These are phyloP conservation scores for Oxycera nigricornis DNA, from an alignment of 2,888 invertebrate genomes.

Conservation along the genomic window DNA sequence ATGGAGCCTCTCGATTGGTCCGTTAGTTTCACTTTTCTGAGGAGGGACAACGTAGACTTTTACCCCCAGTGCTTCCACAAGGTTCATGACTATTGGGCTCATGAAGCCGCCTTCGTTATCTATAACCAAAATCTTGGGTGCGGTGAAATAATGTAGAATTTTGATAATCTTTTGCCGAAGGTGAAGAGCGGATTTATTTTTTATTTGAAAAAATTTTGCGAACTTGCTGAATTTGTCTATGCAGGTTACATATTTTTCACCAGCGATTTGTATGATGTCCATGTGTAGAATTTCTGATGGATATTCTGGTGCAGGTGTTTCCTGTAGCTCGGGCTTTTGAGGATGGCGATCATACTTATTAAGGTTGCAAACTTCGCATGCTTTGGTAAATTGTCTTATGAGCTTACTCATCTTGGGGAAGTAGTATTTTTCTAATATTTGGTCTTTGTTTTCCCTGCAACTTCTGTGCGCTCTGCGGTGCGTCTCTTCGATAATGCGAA, in stretches of 20 bases:
- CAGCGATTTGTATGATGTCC: background rate
- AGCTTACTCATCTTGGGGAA: background rate
- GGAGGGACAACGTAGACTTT: too few relatives aligned
- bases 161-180: conserved; percentile 44
- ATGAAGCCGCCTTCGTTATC: background rate
- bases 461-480: background rate
- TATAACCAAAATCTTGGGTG: background rate
- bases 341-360: conserved; percentile 7
- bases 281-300: background rate
- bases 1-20: too few relatives aligned
- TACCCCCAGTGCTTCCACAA: too few relatives aligned
- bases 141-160: conserved; percentile 35
- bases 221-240: background rate
- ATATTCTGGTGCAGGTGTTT: background rate
- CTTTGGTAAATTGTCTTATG: background rate
- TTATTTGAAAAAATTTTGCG: background rate
- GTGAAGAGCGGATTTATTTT: conserved; percentile 41
- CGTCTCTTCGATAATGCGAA: background rate
- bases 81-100: too few relatives aligned
- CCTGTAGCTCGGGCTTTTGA: conserved; percentile 6
- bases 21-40: too few relatives aligned
- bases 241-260: background rate
- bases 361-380: background rate
- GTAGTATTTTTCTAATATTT: background rate
- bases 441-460: background rate